phyloP scores from a whole-genome alignment of 2,113 vertebrate genomes.

The Brachyistius frenatus region DNA sequence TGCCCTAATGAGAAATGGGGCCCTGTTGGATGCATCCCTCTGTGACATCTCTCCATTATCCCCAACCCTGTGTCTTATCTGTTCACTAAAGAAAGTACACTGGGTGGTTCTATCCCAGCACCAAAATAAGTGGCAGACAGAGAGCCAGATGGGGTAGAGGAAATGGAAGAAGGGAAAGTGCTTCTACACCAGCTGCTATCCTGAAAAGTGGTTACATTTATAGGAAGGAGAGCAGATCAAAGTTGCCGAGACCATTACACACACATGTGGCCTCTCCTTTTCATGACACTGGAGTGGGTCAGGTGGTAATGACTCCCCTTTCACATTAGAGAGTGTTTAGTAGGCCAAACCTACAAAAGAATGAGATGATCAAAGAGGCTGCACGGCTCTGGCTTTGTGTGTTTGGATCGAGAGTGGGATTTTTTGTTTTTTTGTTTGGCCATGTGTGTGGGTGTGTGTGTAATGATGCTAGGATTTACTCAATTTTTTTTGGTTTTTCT shows the following conservation, averaged over 20 bases:
- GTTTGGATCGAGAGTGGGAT: constrained; percentile 29
- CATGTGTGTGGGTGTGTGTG: constrained; percentile 39
- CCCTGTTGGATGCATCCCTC: constrained; percentile 50
- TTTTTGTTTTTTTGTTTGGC: constrained; percentile 7
- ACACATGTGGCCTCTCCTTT: constrained; percentile 71
- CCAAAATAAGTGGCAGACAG: constrained; percentile 72
- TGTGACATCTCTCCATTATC: constrained; percentile 71
- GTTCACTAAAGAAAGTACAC: constrained; percentile 60
- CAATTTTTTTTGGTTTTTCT: background rate
- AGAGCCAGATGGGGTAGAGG: constrained; percentile 71
- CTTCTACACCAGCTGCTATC: constrained; percentile 76
- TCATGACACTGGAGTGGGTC: constrained; percentile 63
- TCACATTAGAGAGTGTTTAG: constrained; percentile 68
- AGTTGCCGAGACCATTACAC: constrained; percentile 69
- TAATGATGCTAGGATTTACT: constrained; percentile 18
- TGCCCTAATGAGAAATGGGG: constrained; percentile 54
- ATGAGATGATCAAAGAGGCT: constrained; percentile 64
- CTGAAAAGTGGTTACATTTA: constrained; percentile 79
- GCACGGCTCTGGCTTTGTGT: constrained; percentile 26
- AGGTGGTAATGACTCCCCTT: constrained; percentile 71
- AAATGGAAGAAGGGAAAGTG: constrained; percentile 73
- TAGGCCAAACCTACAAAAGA: constrained; percentile 59
- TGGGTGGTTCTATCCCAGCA: constrained; percentile 53
- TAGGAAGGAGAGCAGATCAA: constrained; percentile 71
- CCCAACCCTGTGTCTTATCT: constrained; percentile 48